Conservation (phyloP, 2,113 vertebrate genomes). For the Opisthocomus hoazin region DNA sequence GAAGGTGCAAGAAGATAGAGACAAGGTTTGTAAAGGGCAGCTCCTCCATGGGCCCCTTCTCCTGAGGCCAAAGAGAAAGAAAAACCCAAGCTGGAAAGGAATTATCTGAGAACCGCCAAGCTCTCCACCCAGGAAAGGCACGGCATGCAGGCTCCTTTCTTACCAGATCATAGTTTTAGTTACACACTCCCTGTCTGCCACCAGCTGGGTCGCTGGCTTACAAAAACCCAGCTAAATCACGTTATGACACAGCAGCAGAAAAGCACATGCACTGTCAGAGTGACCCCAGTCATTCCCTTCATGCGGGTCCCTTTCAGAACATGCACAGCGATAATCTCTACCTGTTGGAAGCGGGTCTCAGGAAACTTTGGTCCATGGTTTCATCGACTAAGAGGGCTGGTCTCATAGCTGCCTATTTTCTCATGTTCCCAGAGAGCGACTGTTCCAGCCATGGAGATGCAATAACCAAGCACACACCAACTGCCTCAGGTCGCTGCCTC, state of each 20-base stretch:
- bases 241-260: neutral
- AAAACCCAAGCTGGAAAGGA: neutral
- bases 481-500: neutral
- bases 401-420: fast-evolving
- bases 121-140: neutral
- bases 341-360: neutral
- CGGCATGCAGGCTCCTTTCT: neutral
- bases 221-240: neutral
- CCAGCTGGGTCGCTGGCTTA: neutral
- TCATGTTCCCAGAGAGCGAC: neutral
- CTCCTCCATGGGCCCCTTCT: neutral
- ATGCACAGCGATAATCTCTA: neutral
- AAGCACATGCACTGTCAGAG: neutral
- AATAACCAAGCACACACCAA: neutral
- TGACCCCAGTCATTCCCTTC: neutral
- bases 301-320: neutral
- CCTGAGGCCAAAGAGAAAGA: neutral
- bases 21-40: neutral
- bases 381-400: neutral
- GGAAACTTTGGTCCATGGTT: neutral
- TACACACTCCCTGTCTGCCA: neutral
- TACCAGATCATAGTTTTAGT: neutral
- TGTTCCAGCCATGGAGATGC: fast-evolving
- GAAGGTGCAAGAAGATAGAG: neutral
- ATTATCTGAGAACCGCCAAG: neutral